Percentiles rank a stretch among this genome's conserved stretches.
Evolutionary conservation across 2,797 vertebrate species (phyloP).

Genomic region (Saxicola maurus): DNA sequence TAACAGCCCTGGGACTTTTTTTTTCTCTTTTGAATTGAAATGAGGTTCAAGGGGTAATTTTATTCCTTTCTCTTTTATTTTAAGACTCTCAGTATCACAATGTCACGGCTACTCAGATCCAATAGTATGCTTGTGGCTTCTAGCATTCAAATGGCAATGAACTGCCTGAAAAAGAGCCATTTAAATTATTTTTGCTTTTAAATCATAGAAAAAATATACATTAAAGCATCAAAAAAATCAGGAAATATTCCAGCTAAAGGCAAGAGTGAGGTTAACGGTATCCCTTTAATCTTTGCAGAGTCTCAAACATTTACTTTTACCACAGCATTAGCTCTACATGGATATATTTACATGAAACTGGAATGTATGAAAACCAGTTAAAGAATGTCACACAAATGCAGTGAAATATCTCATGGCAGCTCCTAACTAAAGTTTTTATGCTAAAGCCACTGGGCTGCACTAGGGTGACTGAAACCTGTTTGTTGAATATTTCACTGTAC

Average conservation of each 20-base stretch:
- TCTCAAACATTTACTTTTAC: slow-evolving; percentile 20
- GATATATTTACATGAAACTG: slow-evolving; percentile 27
- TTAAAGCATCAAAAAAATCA: not conserved
- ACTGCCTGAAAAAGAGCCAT: not conserved
- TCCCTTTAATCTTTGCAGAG: slow-evolving; percentile 44
- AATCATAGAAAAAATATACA: not conserved
- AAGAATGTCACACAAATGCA: slow-evolving; percentile 13
- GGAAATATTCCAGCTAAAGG: slow-evolving; percentile 38
- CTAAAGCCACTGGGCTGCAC: not conserved
- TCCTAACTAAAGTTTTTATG: not conserved
- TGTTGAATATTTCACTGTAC: not conserved
- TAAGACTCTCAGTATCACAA: slow-evolving; percentile 1
- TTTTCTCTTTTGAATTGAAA: slow-evolving; percentile 27
- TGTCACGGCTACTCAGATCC: not conserved
- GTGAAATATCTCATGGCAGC: slow-evolving; percentile 3
- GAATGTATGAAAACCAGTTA: slow-evolving; percentile 17
- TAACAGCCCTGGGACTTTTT: slow-evolving; percentile 29
- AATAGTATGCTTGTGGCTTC: not conserved
- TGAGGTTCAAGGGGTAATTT: not conserved
- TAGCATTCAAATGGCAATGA: not conserved
- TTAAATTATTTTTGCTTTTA: slow-evolving; percentile 33
- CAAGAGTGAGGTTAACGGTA: slow-evolving; percentile 22
- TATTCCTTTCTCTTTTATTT: slow-evolving; percentile 16
- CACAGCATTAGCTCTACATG: not conserved
- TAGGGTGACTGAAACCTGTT: slow-evolving; percentile 17